phyloP scores from a whole-genome alignment of 2,888 invertebrate genomes.

The Biston stratarius region DNA sequence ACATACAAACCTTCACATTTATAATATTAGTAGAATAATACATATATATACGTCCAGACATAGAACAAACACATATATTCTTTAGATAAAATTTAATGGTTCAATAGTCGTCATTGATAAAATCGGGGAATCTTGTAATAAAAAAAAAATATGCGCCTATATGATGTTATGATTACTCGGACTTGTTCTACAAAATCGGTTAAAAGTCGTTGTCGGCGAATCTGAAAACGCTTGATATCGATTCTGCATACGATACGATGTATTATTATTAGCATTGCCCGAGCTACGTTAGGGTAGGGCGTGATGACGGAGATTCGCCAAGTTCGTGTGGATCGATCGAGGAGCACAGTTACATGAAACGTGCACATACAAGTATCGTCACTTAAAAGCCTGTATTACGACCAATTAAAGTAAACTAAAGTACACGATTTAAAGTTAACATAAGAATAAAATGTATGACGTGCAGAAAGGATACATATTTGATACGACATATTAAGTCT shows the following conservation, averaged over 20 bases:
- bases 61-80: no score
- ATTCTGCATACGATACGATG: neutral
- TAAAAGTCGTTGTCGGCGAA: neutral
- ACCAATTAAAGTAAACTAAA: conserved; percentile 36
- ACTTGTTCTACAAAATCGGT: neutral
- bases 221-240: neutral
- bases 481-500: no score
- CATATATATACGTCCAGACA: no score
- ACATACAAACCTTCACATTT: no score
- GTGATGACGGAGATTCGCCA: neutral
- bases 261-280: conserved; percentile 8
- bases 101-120: no score
- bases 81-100: no score
- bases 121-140: no score
- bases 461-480: no score
- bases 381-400: conserved; percentile 1
- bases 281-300: conserved; percentile 6
- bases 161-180: neutral
- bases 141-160: no score
- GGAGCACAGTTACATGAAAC: neutral
- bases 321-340: neutral
- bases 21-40: no score
- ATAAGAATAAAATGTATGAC: no score
- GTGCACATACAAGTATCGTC: neutral
- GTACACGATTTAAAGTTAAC: neutral